Evolutionary conservation across 2,888 invertebrate genomes (phyloP).

Genomic region (Drosophila melanosoma): DNA sequence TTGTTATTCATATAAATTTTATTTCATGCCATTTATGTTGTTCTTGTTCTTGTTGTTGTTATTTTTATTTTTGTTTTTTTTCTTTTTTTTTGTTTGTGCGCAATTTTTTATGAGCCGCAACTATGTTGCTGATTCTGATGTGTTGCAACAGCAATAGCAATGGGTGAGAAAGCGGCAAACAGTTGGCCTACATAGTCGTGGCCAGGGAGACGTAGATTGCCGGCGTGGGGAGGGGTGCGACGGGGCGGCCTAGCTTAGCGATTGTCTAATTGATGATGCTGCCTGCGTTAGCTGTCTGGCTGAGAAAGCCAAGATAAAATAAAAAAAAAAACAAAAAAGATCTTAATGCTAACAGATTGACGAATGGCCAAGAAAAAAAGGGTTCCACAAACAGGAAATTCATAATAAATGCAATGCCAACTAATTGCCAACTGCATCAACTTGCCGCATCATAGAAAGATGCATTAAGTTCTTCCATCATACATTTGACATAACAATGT

Average conservation of each 20-base stretch:
- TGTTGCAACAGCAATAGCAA: slow-evolving; percentile 58
- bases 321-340: slow-evolving; percentile 17
- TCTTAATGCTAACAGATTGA: slow-evolving; percentile 39
- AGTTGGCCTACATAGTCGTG: slow-evolving; percentile 70
- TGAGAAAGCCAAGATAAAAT: slow-evolving; percentile 25
- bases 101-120: slow-evolving; percentile 78
- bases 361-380: slow-evolving; percentile 23
- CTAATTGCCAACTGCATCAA: slow-evolving; percentile 9
- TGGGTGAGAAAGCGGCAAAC: slow-evolving; percentile 72
- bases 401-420: slow-evolving; percentile 21
- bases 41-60: slow-evolving; percentile 13
- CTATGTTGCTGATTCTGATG: slow-evolving; percentile 80
- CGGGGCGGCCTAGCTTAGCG: slow-evolving; percentile 40
- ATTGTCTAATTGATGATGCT: slow-evolving; percentile 67
- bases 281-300: slow-evolving; percentile 16
- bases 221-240: background rate
- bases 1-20: slow-evolving; percentile 81
- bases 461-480: background rate
- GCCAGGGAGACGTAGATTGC: background rate
- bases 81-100: slow-evolving; percentile 67
- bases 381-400: slow-evolving; percentile 26
- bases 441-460: background rate
- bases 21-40: slow-evolving; percentile 71
- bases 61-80: slow-evolving; percentile 38
- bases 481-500: background rate